Evolutionary conservation across 2,797 vertebrate genomes (phyloP), one percentile per base, ranked within the genome.

Genomic region (Melanotaenia pygmaea): DNA sequence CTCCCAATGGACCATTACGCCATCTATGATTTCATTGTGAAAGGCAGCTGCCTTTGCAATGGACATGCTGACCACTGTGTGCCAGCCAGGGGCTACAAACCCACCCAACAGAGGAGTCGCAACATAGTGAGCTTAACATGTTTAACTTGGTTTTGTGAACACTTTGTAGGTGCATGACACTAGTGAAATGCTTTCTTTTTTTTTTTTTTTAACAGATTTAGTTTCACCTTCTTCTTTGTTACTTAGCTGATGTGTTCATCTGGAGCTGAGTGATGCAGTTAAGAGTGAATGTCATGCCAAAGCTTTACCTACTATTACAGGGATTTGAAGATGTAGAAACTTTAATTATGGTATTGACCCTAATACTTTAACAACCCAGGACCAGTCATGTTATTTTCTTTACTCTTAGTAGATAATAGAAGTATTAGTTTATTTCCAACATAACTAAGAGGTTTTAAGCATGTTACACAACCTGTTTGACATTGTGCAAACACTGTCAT

Each of bases 41-140:
- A 97, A 87, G 98, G 98, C 83, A 98, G 97, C 81, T 99, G 98
- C 81, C 96, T 98, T 85, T 99, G 98, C 84, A 96, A 98, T 0
- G 98, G 98, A 68, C 98, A 99, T 0, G 96, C 98, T 0, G 96
- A 98, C 81, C 95, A 95, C 54, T 99, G 98, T n/a, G 32, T 94
- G 5, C 94, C 96, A 0, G 91, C 94, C 0, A 16, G 80, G 0
- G 93, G 93, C n/a, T 95, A 94, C 90, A 92, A 77, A 67, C 94
- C 92, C 0, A 1, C 86, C 84, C 93, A 72, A 43, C 91, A 90
- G 0, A 87, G 64, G 60, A 67, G 69, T 8, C 83, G 64, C 73
- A 96, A 96, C 0, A 77, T 96, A 96, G 97, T 98, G 93, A 75
- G 96, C 91, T 72, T 22, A 12, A 63, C 40, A 2, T 50, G 3